Evolutionary conservation across 2,113 vertebrate genomes (phyloP), one percentile per base, ranked within the genome.

Genomic region (Thalassoma bifasciatum): DNA sequence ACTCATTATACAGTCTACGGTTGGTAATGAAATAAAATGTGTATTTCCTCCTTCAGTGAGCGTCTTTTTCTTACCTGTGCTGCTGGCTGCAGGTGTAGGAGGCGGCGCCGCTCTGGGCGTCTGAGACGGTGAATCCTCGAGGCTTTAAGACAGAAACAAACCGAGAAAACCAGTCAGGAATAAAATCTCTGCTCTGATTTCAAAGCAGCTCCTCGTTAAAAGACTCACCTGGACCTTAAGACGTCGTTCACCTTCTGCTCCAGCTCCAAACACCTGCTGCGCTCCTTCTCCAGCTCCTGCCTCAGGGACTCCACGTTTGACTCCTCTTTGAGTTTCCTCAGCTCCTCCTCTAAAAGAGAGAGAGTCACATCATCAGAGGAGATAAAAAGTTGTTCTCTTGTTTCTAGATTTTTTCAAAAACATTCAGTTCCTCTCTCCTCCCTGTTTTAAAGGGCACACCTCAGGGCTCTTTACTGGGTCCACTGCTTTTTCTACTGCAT

Each of bases 251-350:
- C 86, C 88, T 95, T 98, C 86, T 96, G 96, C 78, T 99, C 97
- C 79, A 99, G 92, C 80, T 99, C 97, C 0, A 92, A 23, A 60
- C 96, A 92, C 61, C 94, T 95, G 76, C 92, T 88, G 38, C 95
- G 95, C 71, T 99, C 98, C 47, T 94, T 96, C 86, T 99, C 97
- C 77, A 99, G 94, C 72, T 99, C 97, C 86, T 96, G 96, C 34
- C 91, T 94, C 83, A 99, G 91, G 0, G 82, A 91, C 72, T 99
- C 97, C 2, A 96, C 70, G 0, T 95, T 96, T 13, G 94, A 95
- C 82, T 99, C 98, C 64, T 99, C 98, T 51, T 95, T 86, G 7
- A 99, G 93, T 78, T 98, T 99, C 88, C 94, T 94, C 73, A 99
- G 93, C 88, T 99, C 98, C 83, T 99, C 98, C 93, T 99, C 98